Evolutionary conservation across 2,888 invertebrate genomes (phyloP), one percentile per base, ranked within the genome.

Genomic region (Caenorhabditis uteleia): DNA sequence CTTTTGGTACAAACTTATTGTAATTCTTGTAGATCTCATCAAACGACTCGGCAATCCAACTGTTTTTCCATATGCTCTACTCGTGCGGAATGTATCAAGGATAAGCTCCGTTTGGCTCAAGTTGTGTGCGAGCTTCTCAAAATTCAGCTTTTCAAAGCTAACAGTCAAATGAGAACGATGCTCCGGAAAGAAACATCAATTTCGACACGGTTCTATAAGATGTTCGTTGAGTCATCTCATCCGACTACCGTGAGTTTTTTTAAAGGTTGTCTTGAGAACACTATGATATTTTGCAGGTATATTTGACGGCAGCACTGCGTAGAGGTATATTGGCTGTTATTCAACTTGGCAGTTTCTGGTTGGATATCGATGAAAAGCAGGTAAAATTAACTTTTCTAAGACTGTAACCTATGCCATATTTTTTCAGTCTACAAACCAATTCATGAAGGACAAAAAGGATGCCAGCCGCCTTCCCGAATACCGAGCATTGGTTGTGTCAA

Each of bases 171-270:
- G 2, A 80, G 86, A 5, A 77, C 92, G 79, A 86, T 94, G 72
- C 87, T 97, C 39, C 88, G 91, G 23, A 89, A 91, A 36, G 91
- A 91, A 53, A 90, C 91, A 5, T 92, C 92, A 82, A 91, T 93
- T 3, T 91, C 95, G 82, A 89, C 91, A 14, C 88, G 90, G 12
- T 87, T 95, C 39, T 95, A 93, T 86, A 90, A 90, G 39, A 89
- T 91, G 49, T 90, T 93, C 82, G 91, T 91, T 48, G 95, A 95
- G 81, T 90, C 91, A 0, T 88, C 94, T 77, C 90, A 92, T 77
- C 91, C 93, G 0, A 92, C 94, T 0, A 91, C 93, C 76, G 80
- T 81, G 14, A 36, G 14, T 36, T 45, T 3, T 21, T n/a, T n/a
- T n/a, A n/a, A n/a, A n/a, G n/a, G n/a, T n/a, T n/a, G n/a, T n/a